These are phyloP conservation scores for Felis chaus DNA, from an alignment of 2,113 vertebrate species.

Conservation along the genomic window DNA sequence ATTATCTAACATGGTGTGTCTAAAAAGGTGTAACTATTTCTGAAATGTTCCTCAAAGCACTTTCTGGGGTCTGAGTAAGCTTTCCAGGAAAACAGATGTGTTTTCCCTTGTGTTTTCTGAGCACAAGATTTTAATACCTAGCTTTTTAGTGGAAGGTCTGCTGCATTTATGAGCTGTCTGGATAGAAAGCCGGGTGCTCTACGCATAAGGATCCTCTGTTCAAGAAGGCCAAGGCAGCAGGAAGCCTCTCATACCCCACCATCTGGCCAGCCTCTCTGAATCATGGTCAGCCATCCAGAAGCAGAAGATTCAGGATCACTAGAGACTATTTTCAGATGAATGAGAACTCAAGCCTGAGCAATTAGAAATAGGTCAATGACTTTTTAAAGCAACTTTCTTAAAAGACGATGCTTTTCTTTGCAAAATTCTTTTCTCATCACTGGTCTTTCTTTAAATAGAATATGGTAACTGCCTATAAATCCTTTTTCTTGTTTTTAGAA, in stretches of 20 bases:
- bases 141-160: not conserved
- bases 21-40: conserved; percentile 10
- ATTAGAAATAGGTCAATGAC: conserved; percentile 25
- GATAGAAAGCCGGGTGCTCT: not conserved
- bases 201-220: not conserved
- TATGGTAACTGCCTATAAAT: conserved; percentile 33
- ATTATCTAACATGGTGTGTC: not conserved
- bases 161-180: not conserved
- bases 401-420: conserved; percentile 42
- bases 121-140: not conserved
- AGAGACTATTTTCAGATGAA: conserved; percentile 57
- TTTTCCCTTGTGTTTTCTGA: not conserved
- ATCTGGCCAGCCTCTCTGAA: not conserved
- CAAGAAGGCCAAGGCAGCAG: not conserved
- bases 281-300: not conserved
- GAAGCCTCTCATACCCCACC: not conserved
- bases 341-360: conserved; percentile 6
- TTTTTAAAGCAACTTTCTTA: conserved; percentile 47
- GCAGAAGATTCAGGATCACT: not conserved
- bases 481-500: conserved; percentile 28
- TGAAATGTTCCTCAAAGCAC: conserved; percentile 30
- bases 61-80: not conserved
- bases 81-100: not conserved
- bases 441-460: conserved; percentile 43
- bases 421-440: not conserved